Percentiles rank a stretch among this genome's conserved stretches.
phyloP scores from a whole-genome alignment of 1,140 invertebrate species.

The Microplitis demolitor region DNA sequence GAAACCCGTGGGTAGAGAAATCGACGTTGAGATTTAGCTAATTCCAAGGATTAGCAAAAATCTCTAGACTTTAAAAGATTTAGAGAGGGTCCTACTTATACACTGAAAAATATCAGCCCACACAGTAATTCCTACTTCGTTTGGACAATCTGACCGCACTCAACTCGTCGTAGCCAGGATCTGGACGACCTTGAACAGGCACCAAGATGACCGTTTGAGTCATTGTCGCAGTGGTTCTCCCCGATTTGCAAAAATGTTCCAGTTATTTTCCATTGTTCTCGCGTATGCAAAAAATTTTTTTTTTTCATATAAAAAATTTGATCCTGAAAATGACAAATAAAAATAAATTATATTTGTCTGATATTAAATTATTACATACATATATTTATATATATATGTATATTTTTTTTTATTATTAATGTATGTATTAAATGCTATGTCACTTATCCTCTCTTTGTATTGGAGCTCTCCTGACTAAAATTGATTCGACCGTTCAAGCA shows the following conservation, averaged over 20 bases:
- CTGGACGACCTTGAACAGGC: conserved; percentile 22
- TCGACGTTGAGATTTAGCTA: not conserved
- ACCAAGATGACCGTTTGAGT: conserved; percentile 25
- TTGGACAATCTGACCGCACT: conserved; percentile 1
- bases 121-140: not conserved
- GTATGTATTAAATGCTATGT: not conserved
- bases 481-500: conserved; percentile 10
- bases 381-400: no score
- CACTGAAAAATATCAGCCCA: not conserved
- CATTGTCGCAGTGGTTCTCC: conserved; percentile 18
- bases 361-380: no score
- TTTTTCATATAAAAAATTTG: not conserved
- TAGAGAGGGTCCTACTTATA: not conserved
- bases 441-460: not conserved
- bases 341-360: no score
- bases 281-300: not conserved
- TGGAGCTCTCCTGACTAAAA: not conserved
- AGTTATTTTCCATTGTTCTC: not conserved
- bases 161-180: conserved; percentile 10
- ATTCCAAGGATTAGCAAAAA: not conserved
- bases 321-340: not conserved
- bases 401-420: not conserved
- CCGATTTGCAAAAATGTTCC: not conserved
- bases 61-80: not conserved
- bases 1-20: no score